These are phyloP conservation scores for Falco berigora DNA, from an alignment of 2,797 vertebrate genomes.

Conservation along the genomic window DNA sequence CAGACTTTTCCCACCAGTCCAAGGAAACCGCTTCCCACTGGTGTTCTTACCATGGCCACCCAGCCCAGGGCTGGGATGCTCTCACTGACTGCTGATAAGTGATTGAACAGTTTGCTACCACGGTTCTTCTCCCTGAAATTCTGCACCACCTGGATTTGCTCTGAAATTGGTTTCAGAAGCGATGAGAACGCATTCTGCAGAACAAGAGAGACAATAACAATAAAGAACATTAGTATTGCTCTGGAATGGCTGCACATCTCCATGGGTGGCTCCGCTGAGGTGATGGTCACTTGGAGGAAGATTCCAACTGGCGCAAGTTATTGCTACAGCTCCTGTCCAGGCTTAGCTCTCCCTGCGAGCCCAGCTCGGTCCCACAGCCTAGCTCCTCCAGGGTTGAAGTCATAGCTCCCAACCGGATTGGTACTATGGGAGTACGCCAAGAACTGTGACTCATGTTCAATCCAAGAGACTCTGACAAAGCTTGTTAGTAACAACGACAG, in stretches of 20 bases:
- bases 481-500: constrained; percentile 2
- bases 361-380: not conserved
- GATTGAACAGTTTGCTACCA: constrained; percentile 87
- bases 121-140: constrained; percentile 88
- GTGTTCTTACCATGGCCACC: constrained; percentile 87
- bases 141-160: constrained; percentile 84
- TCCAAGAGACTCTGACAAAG: constrained; percentile 42
- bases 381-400: constrained; percentile 12
- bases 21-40: not conserved
- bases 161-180: constrained; percentile 85
- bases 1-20: not conserved
- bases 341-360: not conserved
- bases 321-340: not conserved
- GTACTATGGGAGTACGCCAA: constrained; percentile 35
- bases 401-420: not conserved
- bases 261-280: not conserved
- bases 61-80: constrained; percentile 92
- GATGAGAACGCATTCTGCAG: constrained; percentile 74
- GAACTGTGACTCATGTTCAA: constrained; percentile 51
- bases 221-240: not conserved
- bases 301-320: not conserved
- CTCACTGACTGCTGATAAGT: constrained; percentile 92
- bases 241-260: not conserved
- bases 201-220: not conserved
- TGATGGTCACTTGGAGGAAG: not conserved